phyloP scores from a whole-genome alignment of 2,113 vertebrate species.

The Hylia prasina region DNA sequence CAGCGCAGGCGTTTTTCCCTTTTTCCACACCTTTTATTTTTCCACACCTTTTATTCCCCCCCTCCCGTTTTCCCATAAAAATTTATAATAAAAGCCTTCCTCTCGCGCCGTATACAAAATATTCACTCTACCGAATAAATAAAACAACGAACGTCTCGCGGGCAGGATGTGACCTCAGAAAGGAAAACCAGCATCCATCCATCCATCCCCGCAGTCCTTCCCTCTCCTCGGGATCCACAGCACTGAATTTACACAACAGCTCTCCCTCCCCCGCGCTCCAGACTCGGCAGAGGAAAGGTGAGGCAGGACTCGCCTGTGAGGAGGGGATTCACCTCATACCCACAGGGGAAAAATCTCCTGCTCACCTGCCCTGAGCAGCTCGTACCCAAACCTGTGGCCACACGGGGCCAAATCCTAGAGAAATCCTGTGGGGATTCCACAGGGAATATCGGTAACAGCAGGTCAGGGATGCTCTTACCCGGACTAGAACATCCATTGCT shows the following conservation, averaged over 20 bases:
- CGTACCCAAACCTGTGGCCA: accelerated
- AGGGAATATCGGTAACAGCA: accelerated
- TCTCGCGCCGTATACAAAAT: conserved; percentile 70
- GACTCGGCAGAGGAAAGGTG: not conserved
- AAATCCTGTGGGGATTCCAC: not conserved
- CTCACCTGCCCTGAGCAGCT: not conserved
- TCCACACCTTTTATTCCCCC: conserved; percentile 33
- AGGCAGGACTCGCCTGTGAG: not conserved
- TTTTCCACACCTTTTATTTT: no score
- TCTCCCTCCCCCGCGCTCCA: not conserved
- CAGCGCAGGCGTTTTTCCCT: not conserved
- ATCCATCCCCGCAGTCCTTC: not conserved
- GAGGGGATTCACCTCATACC: not conserved
- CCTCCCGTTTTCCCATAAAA: conserved; percentile 24
- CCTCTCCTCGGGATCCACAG: accelerated
- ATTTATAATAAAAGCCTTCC: conserved; percentile 50
- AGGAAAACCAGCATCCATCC: not conserved
- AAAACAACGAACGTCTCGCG: conserved; percentile 18
- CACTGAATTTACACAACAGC: accelerated
- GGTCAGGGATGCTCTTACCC: accelerated
- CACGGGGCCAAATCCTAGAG: accelerated
- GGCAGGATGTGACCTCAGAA: not conserved
- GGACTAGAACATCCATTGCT: accelerated
- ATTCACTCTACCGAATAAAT: conserved; percentile 74
- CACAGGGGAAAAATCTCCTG: no score